Evolutionary conservation across 2,888 invertebrate species (phyloP), one percentile per base, ranked within the genome.

Genomic region (Anoplius nigerrimus): DNA sequence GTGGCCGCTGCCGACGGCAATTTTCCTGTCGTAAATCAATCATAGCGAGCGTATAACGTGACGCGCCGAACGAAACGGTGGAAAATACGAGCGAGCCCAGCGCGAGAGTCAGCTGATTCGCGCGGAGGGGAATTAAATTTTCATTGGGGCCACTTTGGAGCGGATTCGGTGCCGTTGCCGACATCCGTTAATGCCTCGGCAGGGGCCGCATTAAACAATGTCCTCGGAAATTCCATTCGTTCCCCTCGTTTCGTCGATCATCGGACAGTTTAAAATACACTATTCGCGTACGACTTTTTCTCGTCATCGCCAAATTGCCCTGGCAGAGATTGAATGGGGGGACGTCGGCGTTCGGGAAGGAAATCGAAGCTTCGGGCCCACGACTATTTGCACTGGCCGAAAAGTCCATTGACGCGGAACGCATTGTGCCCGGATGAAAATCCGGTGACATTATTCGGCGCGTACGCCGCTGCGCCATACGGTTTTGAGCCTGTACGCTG

Each of bases 401-500:
- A 13, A 43, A 43, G 21, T 15, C 42, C 21, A 43, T 43, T 21
- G 15, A 13, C 18, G 45, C n/a, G 15, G 21, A 3, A 8, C 48
- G 11, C 16, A 48, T 5, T 34, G 34, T 34, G 34, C 34, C n/a
- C 34, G 34, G 34, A 11, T 13, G 34, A 34, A 34, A 34, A 34
- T 48, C 8, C 48, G 48, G 48, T 20, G 2, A 16, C 34, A 54
- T 54, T 54, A 34, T 54, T 27, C 34, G 8, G 16, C 43, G 0
- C 1, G 27, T 42, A 15, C 11, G 6, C 20, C 20, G 27, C 18
- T 46, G 58, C 27, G 61, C 62, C 54, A 46, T 22, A 22, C 13
- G 66, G 43, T 70, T 65, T 51, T 53, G 22, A 66, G 66, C 55
- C 55, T 52, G 60, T 69, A 71, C 59, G 54, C 53, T 58, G 71